Percentiles rank a stretch among this genome's conserved stretches.
phyloP scores from a whole-genome alignment of 2,113 vertebrate genomes.

The Hydrolagus affinis region DNA sequence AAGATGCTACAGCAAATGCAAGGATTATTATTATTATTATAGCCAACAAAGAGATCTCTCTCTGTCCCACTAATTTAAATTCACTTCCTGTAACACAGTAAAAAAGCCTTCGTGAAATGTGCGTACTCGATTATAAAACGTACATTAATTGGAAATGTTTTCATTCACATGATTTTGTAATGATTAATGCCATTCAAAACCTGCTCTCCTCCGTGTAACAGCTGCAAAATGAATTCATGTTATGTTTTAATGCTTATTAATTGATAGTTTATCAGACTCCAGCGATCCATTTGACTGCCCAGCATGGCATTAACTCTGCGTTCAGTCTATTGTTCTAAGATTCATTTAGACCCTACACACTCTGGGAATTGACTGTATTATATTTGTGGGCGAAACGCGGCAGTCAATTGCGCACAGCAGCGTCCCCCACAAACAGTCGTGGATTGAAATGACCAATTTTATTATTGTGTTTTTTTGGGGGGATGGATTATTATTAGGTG shows the following conservation, averaged over 20 bases:
- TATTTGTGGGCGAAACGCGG: too few species aligned
- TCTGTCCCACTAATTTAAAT: not conserved
- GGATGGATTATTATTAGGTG: not conserved
- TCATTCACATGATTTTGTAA: not conserved
- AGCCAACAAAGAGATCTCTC: not conserved
- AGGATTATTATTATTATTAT: too few species aligned
- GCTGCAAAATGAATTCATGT: conserved; percentile 25
- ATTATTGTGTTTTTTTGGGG: not conserved
- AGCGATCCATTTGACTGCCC: not conserved
- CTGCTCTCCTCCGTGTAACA: not conserved
- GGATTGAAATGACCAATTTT: too few species aligned
- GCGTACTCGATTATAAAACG: not conserved
- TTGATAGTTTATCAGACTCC: conserved; percentile 13
- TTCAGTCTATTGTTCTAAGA: not conserved
- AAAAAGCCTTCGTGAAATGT: not conserved
- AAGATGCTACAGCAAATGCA: too few species aligned
- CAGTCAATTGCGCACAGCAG: too few species aligned
- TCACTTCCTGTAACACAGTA: not conserved
- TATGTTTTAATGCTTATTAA: conserved; percentile 1
- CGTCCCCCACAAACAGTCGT: too few species aligned
- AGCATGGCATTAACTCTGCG: not conserved
- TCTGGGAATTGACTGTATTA: conserved; percentile 16
- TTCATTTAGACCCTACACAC: conserved; percentile 16
- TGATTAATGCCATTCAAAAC: not conserved
- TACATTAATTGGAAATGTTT: conserved; percentile 1